Percentiles rank a stretch among this genome's conserved stretches.
phyloP scores from a whole-genome alignment of 2,888 invertebrate species.

The Iphiclides podalirius region DNA sequence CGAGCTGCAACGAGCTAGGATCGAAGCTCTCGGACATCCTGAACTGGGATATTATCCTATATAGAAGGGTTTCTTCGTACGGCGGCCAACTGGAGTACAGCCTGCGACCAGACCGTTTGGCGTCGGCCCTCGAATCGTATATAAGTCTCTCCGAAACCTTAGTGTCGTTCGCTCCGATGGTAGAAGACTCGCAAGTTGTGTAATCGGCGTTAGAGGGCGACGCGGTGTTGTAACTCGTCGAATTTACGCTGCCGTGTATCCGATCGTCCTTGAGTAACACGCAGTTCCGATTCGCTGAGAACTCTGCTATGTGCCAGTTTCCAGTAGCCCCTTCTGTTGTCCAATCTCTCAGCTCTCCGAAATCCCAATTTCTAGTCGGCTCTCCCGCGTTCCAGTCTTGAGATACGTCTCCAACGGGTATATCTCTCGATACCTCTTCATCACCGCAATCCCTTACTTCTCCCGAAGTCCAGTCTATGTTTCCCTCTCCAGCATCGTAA shows the following conservation, averaged over 20 bases:
- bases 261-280: conserved; percentile 3
- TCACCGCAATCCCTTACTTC: background rate
- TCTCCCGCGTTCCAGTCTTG: background rate
- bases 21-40: conserved; percentile 72
- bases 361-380: background rate
- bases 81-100: conserved; percentile 67
- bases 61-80: conserved; percentile 62
- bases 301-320: background rate
- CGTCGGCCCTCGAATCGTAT: conserved; percentile 42
- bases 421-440: background rate
- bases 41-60: conserved; percentile 62
- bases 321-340: too few relatives aligned
- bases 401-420: background rate
- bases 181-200: conserved; percentile 38
- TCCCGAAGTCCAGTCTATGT: too few relatives aligned
- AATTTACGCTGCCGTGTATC: background rate
- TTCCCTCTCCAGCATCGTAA: too few relatives aligned
- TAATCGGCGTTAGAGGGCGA: conserved; percentile 37
- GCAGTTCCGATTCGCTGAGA: background rate
- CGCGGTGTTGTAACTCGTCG: conserved; percentile 28
- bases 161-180: conserved; percentile 21
- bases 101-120: conserved; percentile 28
- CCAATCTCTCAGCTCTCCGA: background rate
- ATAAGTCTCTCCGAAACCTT: conserved; percentile 37
- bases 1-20: conserved; percentile 49